Base-by-base conservation (phyloP, 2,797 vertebrate species). In the Emydoidea blandingii region DNA sequence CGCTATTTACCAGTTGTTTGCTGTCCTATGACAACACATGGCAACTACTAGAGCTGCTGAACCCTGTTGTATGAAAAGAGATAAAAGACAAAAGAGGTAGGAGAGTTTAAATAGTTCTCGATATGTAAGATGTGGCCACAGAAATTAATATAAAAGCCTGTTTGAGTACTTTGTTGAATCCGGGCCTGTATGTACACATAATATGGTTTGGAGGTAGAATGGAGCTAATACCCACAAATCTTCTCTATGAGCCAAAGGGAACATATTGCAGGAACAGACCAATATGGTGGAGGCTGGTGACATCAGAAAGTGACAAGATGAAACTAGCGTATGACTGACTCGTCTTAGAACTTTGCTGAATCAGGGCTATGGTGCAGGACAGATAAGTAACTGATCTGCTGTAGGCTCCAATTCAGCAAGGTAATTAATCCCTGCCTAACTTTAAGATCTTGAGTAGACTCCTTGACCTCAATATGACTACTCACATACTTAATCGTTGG, bases 361-460 rank as follows among this genome's bases (percentile, higher is more conserved):
- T 68, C 25, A 62, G 68, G 52, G 53, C 3, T 68, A 15, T 0
- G 2, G 2, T 25, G 3, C 5, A 0, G 16, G 56, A 41, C 89
- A 29, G 59, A 15, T 4, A 37, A 81, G 2, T 76, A 79, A 25
- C 25, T 79, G 76, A 72, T 50, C 23, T 92, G 5, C 81, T 89
- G 47, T 79, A 59, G 9, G 47, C 50, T 91, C 85, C 62, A 49
- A 1, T 93, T 88, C 57, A 89, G 19, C 54, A 54, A 1, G 47
- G 49, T 49, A 56, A 72, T 68, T 41, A 76, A 25, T 3, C 81
- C 49, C 88, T 93, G 86, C 84, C 92, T 92, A 1, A 92, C 87
- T 95, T 76, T 89, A 68, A 49, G 85, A 93, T 92, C 95, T 92
- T 83, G 84, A 83, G 86, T 89, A 54, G 91, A 82, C 91, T 50